A percentile compares a stretch with the other conserved stretches of the same genome.
phyloP scores from a whole-genome alignment of 2,888 invertebrate species.

The Hipparchia semele region DNA sequence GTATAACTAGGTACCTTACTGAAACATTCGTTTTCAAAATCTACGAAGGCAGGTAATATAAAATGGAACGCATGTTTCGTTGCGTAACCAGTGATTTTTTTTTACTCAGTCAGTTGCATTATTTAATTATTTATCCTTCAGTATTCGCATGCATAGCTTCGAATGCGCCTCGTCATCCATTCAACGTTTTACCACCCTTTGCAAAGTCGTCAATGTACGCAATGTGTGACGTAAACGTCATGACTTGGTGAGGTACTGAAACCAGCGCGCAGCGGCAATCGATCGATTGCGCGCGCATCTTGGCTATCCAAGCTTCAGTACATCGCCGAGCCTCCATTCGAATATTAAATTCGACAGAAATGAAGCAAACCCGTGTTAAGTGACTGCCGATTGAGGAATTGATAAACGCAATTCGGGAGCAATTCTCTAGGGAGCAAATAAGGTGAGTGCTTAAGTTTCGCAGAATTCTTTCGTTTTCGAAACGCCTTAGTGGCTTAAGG shows the following conservation, averaged over 20 bases:
- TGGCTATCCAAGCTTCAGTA: constrained; percentile 67
- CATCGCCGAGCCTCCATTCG: constrained; percentile 64
- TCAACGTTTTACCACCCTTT: constrained; percentile 55
- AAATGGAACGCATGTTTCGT: constrained; percentile 15
- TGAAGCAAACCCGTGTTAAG: constrained; percentile 74
- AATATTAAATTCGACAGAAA: constrained; percentile 74
- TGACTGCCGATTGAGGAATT: constrained; percentile 53
- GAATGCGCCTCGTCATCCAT: constrained; percentile 45
- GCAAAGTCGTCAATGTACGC: constrained; percentile 75
- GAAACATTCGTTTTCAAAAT: too few relatives aligned
- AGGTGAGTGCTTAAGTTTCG: constrained; percentile 41
- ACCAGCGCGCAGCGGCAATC: constrained; percentile 73
- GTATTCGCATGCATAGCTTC: constrained; percentile 19
- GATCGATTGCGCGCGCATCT: constrained; percentile 79
- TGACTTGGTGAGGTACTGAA: constrained; percentile 63
- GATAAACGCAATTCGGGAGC: constrained; percentile 37
- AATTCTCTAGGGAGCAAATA: constrained; percentile 36
- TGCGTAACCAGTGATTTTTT: constrained; percentile 6
- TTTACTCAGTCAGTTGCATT: constrained; percentile 9
- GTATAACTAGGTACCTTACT: too few relatives aligned
- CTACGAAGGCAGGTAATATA: background rate
- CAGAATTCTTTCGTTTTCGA: constrained; percentile 14
- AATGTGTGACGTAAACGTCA: constrained; percentile 78
- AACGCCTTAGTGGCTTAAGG: constrained; percentile 20
- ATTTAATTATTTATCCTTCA: constrained; percentile 12